phyloP scores from a whole-genome alignment of 2,888 invertebrate genomes.

The Agrotis clavis region DNA sequence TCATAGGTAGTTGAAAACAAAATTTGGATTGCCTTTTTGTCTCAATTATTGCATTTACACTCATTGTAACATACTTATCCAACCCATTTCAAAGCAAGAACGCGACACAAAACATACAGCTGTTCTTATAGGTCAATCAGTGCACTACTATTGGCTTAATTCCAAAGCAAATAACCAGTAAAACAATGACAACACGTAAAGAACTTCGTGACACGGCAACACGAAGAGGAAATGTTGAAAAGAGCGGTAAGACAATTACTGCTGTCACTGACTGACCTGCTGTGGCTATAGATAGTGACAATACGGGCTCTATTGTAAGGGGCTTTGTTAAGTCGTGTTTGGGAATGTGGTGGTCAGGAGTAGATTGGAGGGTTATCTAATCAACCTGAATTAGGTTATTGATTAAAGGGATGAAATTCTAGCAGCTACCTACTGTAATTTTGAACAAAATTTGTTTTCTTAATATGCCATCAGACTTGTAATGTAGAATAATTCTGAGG shows the following conservation, averaged over 20 bases:
- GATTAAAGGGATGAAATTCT: not conserved
- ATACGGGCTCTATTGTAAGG: slow-evolving; percentile 40
- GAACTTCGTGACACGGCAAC: slow-evolving; percentile 50
- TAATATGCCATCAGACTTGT: no score
- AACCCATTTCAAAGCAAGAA: slow-evolving; percentile 1
- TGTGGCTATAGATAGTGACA: slow-evolving; percentile 17
- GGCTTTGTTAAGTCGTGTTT: slow-evolving; percentile 3
- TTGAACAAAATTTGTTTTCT: not conserved
- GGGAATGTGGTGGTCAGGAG: not conserved
- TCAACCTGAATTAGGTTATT: not conserved
- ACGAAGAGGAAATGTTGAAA: slow-evolving; percentile 44
- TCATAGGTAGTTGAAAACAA: no score
- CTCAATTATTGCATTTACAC: not conserved
- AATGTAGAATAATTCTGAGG: no score
- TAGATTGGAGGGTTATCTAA: not conserved
- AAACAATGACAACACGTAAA: slow-evolving; percentile 46
- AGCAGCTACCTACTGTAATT: not conserved
- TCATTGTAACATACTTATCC: not conserved
- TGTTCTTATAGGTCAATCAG: slow-evolving; percentile 14
- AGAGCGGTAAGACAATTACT: slow-evolving; percentile 25
- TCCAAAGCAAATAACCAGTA: slow-evolving; percentile 36
- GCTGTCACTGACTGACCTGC: slow-evolving; percentile 11
- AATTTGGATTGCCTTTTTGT: not conserved
- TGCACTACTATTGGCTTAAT: slow-evolving; percentile 21
- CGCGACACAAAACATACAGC: slow-evolving; percentile 11